Percentiles rank a stretch among this genome's conserved stretches.
phyloP scores from a whole-genome alignment of 2,797 vertebrate species.

The Rachycentron canadum region DNA sequence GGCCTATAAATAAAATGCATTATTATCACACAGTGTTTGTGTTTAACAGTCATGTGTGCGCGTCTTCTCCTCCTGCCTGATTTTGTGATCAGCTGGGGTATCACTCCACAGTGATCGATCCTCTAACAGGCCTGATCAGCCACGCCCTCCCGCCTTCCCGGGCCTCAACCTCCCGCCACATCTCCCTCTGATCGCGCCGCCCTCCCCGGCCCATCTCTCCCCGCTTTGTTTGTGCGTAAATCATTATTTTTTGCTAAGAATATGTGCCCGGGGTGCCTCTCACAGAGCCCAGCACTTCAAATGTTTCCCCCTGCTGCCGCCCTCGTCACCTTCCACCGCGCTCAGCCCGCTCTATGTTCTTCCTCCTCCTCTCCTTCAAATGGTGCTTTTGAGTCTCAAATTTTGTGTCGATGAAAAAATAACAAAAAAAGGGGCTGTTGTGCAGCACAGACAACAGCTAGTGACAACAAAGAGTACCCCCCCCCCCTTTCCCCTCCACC shows the following conservation, averaged over 20 bases:
- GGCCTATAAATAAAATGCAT: too few relatives aligned
- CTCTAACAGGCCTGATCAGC: conserved; percentile 28
- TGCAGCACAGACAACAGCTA: conserved; percentile 46
- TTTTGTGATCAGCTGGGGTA: conserved; percentile 27
- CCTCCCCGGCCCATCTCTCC: not conserved
- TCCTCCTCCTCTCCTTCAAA: conserved; percentile 71
- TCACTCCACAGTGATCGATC: conserved; percentile 21
- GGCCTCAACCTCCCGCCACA: conserved; percentile 20
- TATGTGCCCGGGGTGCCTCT: conserved; percentile 48
- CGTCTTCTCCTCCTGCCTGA: not conserved
- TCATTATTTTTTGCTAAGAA: conserved; percentile 63
- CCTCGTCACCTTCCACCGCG: conserved; percentile 20
- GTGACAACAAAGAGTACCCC: conserved; percentile 52
- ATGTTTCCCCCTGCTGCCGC: conserved; percentile 4
- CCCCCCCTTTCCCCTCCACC: conserved; percentile 1
- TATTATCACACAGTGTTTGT: not conserved
- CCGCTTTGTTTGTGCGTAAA: conserved; percentile 54
- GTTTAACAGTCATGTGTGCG: not conserved
- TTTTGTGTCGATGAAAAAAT: conserved; percentile 57
- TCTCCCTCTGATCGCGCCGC: conserved; percentile 50
- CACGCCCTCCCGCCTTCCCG: not conserved
- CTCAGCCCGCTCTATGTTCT: conserved; percentile 58
- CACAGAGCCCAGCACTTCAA: conserved; percentile 54
- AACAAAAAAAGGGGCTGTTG: conserved; percentile 39
- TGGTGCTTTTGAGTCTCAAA: conserved; percentile 60